These are phyloP conservation scores for Antheraea assamensis DNA, from an alignment of 2,888 invertebrate genomes.

Conservation along the genomic window DNA sequence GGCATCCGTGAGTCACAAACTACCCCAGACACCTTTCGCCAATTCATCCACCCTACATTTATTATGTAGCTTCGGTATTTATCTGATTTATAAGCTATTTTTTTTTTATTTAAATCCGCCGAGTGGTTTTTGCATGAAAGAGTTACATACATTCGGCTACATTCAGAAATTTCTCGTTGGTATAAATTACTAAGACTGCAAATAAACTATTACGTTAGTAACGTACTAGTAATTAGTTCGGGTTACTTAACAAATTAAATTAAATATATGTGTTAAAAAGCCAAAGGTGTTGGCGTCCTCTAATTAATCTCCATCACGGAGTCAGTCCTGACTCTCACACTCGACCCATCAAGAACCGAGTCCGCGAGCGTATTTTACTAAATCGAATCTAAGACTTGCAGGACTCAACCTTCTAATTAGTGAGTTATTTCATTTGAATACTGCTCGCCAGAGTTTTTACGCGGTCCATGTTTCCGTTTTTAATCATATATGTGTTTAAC, in stretches of 20 bases:
- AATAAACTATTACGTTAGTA: neutral
- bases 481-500: neutral
- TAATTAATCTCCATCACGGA: slow-evolving; percentile 20
- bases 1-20: too few species aligned
- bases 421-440: slow-evolving; percentile 38
- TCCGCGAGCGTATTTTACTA: slow-evolving; percentile 44
- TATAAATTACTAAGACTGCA: too few species aligned
- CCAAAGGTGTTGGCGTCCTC: slow-evolving; percentile 16
- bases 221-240: neutral
- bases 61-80: too few species aligned
- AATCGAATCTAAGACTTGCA: slow-evolving; percentile 47
- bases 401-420: slow-evolving; percentile 49
- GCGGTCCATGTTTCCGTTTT: neutral
- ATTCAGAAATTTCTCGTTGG: too few species aligned
- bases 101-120: too few species aligned
- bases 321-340: slow-evolving; percentile 16
- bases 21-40: too few species aligned
- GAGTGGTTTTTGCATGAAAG: too few species aligned
- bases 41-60: too few species aligned
- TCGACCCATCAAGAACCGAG: slow-evolving; percentile 18
- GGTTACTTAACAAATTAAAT: slow-evolving; percentile 3
- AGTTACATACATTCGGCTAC: neutral
- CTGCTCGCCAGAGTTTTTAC: slow-evolving; percentile 21
- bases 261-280: neutral
- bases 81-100: too few species aligned